Base-by-base conservation (phyloP, 2,797 vertebrate species). In the Vespertilio murinus region DNA sequence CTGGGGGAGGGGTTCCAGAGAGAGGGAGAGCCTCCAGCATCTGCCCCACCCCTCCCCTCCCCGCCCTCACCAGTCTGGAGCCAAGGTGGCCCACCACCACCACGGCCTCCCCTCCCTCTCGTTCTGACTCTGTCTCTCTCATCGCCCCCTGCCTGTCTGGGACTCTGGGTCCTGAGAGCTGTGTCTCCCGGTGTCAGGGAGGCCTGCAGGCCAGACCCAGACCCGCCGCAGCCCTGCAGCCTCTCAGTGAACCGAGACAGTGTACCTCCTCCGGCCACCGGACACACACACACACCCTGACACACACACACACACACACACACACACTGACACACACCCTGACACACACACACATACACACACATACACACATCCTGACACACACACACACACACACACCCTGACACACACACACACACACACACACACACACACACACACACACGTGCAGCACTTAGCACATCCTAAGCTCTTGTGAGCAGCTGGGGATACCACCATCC, bases 401-500 rank as follows among this genome's bases (percentile, higher is more conserved):
- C 40, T 42, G 40, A 42, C 40, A 42, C 40, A 42, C 5, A 6
- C 40, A 3, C 45, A 33, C 25, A 20, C 54, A 14, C 18, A 14
- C 49, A 6, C 52, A 10, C 54, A 1, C 54, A 11, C 54, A 4
- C 54, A 23, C 20, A 54, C 52, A 8, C 52, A 52, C 52, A 22
- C 52, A 22, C 52, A 3, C 52, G 22, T 20, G 3, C 52, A 42
- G 47, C 0, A 0, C 20, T 45, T 61, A 23, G 1, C 23, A n/a
- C 3, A 5, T 52, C 0, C 0, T 56, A 14, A 74, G 52, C 0
- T 0, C 30, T 77, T 12, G 1, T 7, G 47, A 45, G 47, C 47
- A 2, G 1, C 12, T 42, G 1, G 4, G 71, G 45, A 16, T 1
- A 6, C 52, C 56, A n/a, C n/a, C 0, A 0, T 47, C 23, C 47